Percentiles rank a stretch among this genome's conserved stretches.
Evolutionary conservation across 1,140 invertebrate genomes (phyloP).

Genomic region (Capitella teleta): DNA sequence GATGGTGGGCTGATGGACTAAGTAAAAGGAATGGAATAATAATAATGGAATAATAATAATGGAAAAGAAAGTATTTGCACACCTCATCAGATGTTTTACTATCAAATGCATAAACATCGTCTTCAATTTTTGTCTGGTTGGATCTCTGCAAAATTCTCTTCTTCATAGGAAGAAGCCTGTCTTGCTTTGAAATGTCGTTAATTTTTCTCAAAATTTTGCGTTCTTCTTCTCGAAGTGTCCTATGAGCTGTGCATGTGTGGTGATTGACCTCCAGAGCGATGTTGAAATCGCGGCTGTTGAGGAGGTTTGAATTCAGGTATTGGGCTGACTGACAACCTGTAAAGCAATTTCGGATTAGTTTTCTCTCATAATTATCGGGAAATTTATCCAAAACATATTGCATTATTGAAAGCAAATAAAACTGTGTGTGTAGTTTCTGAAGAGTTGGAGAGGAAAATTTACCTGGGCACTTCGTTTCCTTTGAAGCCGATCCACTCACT

Average conservation of each 20-base stretch:
- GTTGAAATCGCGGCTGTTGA: conserved; percentile 30
- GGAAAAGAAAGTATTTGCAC: neutral
- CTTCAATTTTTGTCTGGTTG: neutral
- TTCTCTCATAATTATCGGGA: too few species aligned
- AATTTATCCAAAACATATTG: too few species aligned
- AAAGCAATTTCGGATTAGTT: too few species aligned
- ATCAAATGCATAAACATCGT: neutral
- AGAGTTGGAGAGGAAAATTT: too few species aligned
- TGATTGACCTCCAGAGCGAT: conserved; percentile 24
- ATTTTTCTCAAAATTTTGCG: too few species aligned
- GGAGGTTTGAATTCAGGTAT: neutral
- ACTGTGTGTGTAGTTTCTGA: too few species aligned
- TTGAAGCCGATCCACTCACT: too few species aligned
- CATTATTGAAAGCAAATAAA: too few species aligned
- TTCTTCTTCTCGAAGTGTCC: conserved; percentile 19
- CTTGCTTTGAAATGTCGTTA: neutral
- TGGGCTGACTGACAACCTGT: neutral
- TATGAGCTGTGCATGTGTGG: conserved; percentile 22
- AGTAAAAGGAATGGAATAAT: neutral
- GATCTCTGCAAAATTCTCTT: neutral
- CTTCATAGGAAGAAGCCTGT: neutral
- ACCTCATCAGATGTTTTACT: neutral
- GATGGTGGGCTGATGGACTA: neutral
- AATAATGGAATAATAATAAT: neutral
- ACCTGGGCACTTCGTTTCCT: too few species aligned